These are phyloP conservation scores for Dimorphilus gyrociliatus DNA, from an alignment of 2,888 invertebrate species.

Conservation along the genomic window DNA sequence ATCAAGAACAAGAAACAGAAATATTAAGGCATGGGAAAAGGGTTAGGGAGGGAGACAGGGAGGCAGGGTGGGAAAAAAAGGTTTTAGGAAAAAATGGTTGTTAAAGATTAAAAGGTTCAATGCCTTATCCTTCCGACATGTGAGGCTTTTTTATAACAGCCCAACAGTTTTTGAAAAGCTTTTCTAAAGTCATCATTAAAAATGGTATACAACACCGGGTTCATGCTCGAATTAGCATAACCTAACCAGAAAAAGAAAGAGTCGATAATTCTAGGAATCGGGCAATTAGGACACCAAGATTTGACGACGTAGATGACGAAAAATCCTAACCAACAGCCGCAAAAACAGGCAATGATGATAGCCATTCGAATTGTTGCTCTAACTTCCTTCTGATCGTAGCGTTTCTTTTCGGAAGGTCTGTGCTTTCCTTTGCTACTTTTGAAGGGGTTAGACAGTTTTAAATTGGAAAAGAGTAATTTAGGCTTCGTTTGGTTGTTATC, in stretches of 20 bases:
- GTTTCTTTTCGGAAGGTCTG: background rate
- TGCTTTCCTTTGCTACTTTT: conserved; percentile 1
- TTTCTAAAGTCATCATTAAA: conserved; percentile 35
- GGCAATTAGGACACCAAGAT: conserved; percentile 20
- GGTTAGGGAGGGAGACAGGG: too few relatives aligned
- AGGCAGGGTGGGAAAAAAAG: too few relatives aligned
- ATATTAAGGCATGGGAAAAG: too few relatives aligned
- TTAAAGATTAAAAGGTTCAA: too few relatives aligned
- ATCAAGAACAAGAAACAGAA: too few relatives aligned
- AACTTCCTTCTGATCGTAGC: conserved; percentile 29
- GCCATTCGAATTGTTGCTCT: conserved; percentile 37
- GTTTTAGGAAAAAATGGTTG: too few relatives aligned
- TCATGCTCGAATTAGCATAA: conserved; percentile 34
- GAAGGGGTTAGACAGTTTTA: background rate
- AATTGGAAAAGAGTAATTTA: background rate
- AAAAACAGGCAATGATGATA: conserved; percentile 35
- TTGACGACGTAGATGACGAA: conserved; percentile 34
- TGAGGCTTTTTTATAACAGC: conserved; percentile 9
- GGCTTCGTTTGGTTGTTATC: background rate
- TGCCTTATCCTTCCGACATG: too few relatives aligned
- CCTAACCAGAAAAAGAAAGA: conserved; percentile 36
- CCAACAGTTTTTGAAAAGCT: conserved; percentile 25
- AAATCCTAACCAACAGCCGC: conserved; percentile 38
- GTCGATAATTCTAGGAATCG: conserved; percentile 22
- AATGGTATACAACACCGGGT: conserved; percentile 35